Conservation (phyloP, 2,113 vertebrate genomes). For the Catharus fuscescens region DNA sequence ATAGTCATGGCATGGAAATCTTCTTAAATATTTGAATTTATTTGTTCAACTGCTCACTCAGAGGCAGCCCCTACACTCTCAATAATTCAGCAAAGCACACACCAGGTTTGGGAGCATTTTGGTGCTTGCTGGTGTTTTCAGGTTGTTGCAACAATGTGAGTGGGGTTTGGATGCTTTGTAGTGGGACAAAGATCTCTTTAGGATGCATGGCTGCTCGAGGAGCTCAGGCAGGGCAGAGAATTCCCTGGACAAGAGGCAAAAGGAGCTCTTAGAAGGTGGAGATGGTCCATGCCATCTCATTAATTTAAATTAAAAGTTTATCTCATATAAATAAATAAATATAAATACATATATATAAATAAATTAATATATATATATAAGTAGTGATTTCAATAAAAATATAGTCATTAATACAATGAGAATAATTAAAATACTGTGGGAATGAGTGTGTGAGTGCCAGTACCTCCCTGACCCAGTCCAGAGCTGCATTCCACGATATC, state of each 20-base stretch:
- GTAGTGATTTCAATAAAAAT: not conserved
- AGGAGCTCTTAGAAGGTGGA: not conserved
- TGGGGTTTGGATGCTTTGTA: not conserved
- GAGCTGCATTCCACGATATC: not conserved
- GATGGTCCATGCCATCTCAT: not conserved
- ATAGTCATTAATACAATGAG: not conserved
- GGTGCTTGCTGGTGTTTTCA: not conserved
- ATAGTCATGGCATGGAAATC: too few species aligned
- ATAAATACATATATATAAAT: too few species aligned
- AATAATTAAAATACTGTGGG: not conserved
- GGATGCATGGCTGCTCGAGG: accelerated
- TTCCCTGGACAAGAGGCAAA: not conserved
- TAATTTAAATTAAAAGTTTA: not conserved
- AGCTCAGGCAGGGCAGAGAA: not conserved
- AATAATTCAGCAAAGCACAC: not conserved
- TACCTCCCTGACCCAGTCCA: not conserved
- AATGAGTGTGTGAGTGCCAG: accelerated
- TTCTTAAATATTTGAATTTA: not conserved
- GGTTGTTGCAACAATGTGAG: not conserved
- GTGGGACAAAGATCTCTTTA: not conserved
- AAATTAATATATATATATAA: too few species aligned
- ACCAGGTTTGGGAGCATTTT: not conserved
- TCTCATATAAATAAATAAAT: too few species aligned
- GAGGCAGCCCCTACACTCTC: too few species aligned
- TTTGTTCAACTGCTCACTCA: not conserved